Evolutionary conservation across 2,888 invertebrate genomes (phyloP).

Genomic region (Phyto melanocephala): DNA sequence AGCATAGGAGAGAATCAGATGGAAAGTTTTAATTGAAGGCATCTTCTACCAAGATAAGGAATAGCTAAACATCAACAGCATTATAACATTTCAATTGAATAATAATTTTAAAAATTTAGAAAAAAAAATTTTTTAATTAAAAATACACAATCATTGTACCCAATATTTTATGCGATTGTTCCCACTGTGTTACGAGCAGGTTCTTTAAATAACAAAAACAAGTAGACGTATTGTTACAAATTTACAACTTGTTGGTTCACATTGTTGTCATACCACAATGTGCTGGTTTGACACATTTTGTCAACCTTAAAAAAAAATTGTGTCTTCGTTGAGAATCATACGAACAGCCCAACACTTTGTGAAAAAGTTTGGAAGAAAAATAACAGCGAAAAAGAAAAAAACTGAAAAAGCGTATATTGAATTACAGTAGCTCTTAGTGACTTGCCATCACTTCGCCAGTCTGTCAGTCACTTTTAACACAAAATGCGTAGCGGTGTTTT

Average conservation of each 20-base stretch:
- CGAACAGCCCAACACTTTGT: neutral
- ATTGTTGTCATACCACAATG: neutral
- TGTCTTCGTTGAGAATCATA: neutral
- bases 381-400: neutral
- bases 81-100: no score
- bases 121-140: no score
- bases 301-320: conserved; percentile 24
- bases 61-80: no score
- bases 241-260: neutral
- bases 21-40: no score
- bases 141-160: no score
- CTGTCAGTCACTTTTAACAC: neutral
- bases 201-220: neutral
- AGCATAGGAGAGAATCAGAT: no score
- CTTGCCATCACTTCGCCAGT: conserved; percentile 29
- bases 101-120: no score
- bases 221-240: neutral
- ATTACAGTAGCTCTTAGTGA: conserved; percentile 57
- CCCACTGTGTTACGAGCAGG: no score
- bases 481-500: conserved; percentile 3
- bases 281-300: conserved; percentile 49
- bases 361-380: neutral
- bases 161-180: no score
- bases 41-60: no score
- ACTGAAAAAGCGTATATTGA: conserved; percentile 34